A percentile compares a stretch with the other conserved stretches of the same genome.
Conservation (phyloP, 2,113 vertebrate species). For the Dicaeum eximium region DNA sequence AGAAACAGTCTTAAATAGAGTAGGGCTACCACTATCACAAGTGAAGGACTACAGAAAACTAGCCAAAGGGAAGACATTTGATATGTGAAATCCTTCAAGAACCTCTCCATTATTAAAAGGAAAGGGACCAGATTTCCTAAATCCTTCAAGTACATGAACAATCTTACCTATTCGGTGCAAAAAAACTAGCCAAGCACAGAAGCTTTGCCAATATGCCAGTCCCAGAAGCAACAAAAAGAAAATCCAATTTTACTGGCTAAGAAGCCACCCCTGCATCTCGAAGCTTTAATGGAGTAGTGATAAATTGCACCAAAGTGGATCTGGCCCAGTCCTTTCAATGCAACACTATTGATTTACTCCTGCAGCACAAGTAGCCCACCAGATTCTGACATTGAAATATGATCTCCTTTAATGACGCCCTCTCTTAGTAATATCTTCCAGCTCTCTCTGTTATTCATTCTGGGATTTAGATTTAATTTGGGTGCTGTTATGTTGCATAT, state of each 20-base stretch:
- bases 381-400: constrained; percentile 60
- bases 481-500: constrained; percentile 35
- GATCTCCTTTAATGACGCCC: neutral
- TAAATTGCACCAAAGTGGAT: constrained; percentile 34
- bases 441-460: constrained; percentile 45
- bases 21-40: neutral
- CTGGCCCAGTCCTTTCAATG: constrained; percentile 3
- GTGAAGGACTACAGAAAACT: neutral
- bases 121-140: neutral
- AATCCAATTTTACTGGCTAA: neutral
- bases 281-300: constrained; percentile 36
- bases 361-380: neutral
- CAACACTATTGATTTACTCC: constrained; percentile 53
- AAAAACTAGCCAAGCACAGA: neutral
- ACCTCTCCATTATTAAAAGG: neutral
- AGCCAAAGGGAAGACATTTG: neutral
- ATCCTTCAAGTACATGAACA: neutral
- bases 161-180: neutral
- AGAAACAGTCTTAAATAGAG: neutral
- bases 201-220: neutral
- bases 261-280: neutral
- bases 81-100: neutral
- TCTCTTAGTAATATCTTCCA: constrained; percentile 15
- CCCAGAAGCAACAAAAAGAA: neutral
- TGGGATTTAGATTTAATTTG: constrained; percentile 65